Evolutionary conservation across 2,888 invertebrate species (phyloP).

Genomic region (Catotricha subobsoleta): DNA sequence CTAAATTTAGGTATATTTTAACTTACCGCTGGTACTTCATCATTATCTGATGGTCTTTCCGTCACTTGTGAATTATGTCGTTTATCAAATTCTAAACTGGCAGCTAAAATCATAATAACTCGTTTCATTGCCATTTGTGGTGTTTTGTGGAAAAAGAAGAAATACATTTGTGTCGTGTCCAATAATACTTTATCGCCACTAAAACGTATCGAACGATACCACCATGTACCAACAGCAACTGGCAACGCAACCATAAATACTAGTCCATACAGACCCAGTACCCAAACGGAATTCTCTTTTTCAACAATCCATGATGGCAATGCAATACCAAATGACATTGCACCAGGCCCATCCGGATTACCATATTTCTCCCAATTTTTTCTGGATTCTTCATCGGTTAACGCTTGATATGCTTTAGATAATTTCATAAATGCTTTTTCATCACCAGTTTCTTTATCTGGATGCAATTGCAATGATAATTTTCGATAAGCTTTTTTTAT

Average conservation of each 20-base stretch:
- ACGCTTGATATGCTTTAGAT: constrained; percentile 81
- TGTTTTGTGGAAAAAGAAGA: constrained; percentile 88
- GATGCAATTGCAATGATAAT: constrained; percentile 85
- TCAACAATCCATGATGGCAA: constrained; percentile 99
- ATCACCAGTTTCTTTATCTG: constrained; percentile 94
- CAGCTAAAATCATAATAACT: constrained; percentile 90
- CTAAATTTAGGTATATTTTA: too few relatives aligned
- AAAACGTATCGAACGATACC: constrained; percentile 95
- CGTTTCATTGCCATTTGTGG: constrained; percentile 89
- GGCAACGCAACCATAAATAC: constrained; percentile 97
- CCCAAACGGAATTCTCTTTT: constrained; percentile 97
- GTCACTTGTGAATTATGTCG: constrained; percentile 86
- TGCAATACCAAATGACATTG: constrained; percentile 98
- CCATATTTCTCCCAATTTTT: constrained; percentile 99
- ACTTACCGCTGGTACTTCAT: constrained; percentile 78
- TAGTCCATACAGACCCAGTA: constrained; percentile 81
- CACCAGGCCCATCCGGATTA: constrained; percentile 98
- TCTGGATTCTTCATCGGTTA: constrained; percentile 93
- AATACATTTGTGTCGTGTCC: constrained; percentile 94
- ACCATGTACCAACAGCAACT: constrained; percentile 86
- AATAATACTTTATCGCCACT: constrained; percentile 92
- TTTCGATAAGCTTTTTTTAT: constrained; percentile 93
- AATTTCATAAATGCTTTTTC: constrained; percentile 95
- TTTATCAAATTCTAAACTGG: constrained; percentile 90
- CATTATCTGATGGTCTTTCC: constrained; percentile 83